Evolutionary conservation across 2,113 vertebrate genomes (phyloP).

Genomic region (Solea solea): DNA sequence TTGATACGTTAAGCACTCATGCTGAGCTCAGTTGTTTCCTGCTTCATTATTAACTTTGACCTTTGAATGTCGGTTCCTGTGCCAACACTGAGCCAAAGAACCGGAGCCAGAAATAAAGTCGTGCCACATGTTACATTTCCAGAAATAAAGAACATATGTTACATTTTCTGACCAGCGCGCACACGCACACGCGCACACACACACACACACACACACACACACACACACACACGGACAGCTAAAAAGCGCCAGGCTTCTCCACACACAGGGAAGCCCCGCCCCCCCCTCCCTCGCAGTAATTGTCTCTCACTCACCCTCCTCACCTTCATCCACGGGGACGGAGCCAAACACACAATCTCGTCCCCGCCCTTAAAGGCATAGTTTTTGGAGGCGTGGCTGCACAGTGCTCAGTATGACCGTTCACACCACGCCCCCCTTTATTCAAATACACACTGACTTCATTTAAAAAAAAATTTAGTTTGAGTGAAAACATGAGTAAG

Average conservation of each 20-base stretch:
- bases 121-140: slow-evolving; percentile 73
- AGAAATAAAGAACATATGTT: slow-evolving; percentile 69
- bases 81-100: slow-evolving; percentile 58
- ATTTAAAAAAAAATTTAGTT: too few species aligned
- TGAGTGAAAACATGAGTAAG: too few species aligned
- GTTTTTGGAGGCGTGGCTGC: too few species aligned
- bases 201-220: slow-evolving; percentile 1
- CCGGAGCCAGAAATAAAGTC: slow-evolving; percentile 70
- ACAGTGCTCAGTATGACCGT: too few species aligned
- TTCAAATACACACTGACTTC: too few species aligned
- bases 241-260: too few species aligned
- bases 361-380: slow-evolving; percentile 12
- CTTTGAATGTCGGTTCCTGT: slow-evolving; percentile 52
- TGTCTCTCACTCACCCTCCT: slow-evolving; percentile 34
- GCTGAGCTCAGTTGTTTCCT: slow-evolving; percentile 55
- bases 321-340: slow-evolving; percentile 21
- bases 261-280: too few species aligned
- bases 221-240: not conserved
- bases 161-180: slow-evolving; percentile 58
- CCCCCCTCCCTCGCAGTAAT: not conserved
- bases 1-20: slow-evolving; percentile 25
- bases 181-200: not conserved
- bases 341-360: slow-evolving; percentile 19
- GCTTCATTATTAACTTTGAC: slow-evolving; percentile 69
- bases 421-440: too few species aligned